Evolutionary conservation across 2,888 invertebrate species (phyloP), one percentile per base, ranked within the genome.

Genomic region (Drosophila melanosoma): DNA sequence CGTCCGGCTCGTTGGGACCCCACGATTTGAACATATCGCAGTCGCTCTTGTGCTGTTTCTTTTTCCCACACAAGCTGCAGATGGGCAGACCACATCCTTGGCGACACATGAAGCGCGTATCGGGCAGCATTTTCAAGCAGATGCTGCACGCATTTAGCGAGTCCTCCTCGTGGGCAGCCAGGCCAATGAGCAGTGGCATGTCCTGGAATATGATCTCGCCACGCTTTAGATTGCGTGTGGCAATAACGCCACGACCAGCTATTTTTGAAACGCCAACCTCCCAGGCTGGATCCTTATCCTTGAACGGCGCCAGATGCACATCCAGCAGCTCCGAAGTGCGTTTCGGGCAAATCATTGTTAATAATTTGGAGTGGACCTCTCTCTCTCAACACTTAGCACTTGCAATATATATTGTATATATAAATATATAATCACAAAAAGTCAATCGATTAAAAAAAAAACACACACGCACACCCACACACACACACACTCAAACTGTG

Each of bases 121-220:
- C 92, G 23, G 91, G 93, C 52, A 94, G 83, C 69, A 92, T 92
- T 82, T 94, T 95, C 79, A 94, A 94, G 91, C 96, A 97, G 62
- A 94, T 94, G 0, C 95, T 95, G 92, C 97, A 97, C 74, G 95
- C 94, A 82, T 95, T 94, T 29, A 93, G 58, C 45, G 94, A 94
- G 8, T 94, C 92, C 74, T 93, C 93, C 58, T 92, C 92, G 60
- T 94, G 94, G 54, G 94, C 94, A 20, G 96, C 94, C 4, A 96
- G 95, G 0, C 97, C 97, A 53, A 95, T 93, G 32, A 97, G 93
- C 45, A 97, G 92, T 1, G 97, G 96, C 65, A 93, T 94, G 89
- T 97, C 97, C n/a, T 94, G 94, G 84, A 96, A 96, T 58, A 97
- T 95, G 52, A 96, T 93, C 91, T 97, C 96, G 59, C 96, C 96